Evolutionary conservation across 2,113 vertebrate genomes (phyloP).

Genomic region (Rhinolophus sinicus): DNA sequence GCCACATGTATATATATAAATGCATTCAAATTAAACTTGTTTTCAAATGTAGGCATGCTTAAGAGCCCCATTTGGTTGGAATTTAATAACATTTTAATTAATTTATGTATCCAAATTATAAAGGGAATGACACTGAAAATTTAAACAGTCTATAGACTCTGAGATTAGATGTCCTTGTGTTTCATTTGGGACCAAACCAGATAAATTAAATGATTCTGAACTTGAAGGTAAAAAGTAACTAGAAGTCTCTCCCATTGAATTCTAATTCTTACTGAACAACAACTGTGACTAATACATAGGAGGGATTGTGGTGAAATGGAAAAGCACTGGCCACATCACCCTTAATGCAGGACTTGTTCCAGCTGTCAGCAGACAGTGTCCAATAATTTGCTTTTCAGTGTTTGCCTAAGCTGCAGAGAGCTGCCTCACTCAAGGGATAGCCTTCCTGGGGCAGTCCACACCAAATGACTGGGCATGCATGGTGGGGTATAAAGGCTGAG

Average conservation of each 20-base stretch:
- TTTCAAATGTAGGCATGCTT: neutral
- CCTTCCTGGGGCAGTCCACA: neutral
- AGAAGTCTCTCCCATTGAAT: neutral
- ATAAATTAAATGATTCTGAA: neutral
- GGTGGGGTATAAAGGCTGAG: neutral
- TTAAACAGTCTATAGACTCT: neutral
- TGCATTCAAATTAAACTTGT: neutral
- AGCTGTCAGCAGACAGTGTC: neutral
- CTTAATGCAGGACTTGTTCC: neutral
- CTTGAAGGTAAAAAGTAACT: constrained; percentile 40
- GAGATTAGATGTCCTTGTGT: neutral
- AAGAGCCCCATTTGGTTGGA: neutral
- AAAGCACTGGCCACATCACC: neutral
- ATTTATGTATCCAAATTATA: neutral
- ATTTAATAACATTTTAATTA: constrained; percentile 34
- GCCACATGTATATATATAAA: too few species aligned
- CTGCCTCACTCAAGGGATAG: neutral
- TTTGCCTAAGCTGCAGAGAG: neutral
- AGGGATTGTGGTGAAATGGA: neutral
- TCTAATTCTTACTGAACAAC: neutral
- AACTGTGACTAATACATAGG: neutral
- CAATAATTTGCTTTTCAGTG: neutral
- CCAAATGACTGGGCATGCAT: neutral
- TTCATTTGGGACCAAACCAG: neutral
- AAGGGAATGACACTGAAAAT: neutral